Base-by-base conservation (phyloP, 2,113 vertebrate species). In the Triplophysa siluroides region DNA sequence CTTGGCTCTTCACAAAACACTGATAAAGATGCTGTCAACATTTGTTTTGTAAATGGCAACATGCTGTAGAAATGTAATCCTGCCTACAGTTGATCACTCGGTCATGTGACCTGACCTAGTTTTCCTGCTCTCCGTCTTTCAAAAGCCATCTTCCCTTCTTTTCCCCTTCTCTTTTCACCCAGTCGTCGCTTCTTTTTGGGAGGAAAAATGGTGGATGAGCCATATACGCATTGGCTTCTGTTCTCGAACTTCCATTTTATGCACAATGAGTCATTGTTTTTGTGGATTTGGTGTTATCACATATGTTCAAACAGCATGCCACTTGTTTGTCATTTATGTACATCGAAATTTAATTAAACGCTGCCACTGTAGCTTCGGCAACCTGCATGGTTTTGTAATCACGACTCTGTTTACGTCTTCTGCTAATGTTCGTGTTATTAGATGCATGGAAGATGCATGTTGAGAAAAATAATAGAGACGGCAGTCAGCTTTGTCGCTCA, bases 41-140 rank as follows among this genome's bases (percentile, higher is more conserved):
- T 93, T 91, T 92, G 89, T 92, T 91, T 90, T 92, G 89, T 92
- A 91, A 91, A 92, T 92, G 91, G 91, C 91, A 91, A 86, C 91
- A 91, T 87, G 87, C 88, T 91, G 91, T 85, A 89, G 87, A 90
- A 87, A 89, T 89, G 88, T 91, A 92, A 92, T 92, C 90, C 89
- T 65, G 87, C 85, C 89, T 90, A 85, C 86, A 86, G 88, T 93
- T 87, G 72, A 85, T 88, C 74, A 21, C 85, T 86, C 84, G 84
- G 89, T 92, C 91, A 92, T 90, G 91, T 93, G 91, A 92, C 88
- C 88, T 91, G 91, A 92, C 92, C 91, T 91, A 93, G 81, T 89
- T 93, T 85, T 87, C 73, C 79, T 78, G 85, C 60, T 76, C 79
- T 81, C 78, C 63, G 83, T 66, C 81, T 79, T 78, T 83, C 76